Conservation (phyloP, 2,113 vertebrate genomes). For the Notarius quadriscutis region DNA sequence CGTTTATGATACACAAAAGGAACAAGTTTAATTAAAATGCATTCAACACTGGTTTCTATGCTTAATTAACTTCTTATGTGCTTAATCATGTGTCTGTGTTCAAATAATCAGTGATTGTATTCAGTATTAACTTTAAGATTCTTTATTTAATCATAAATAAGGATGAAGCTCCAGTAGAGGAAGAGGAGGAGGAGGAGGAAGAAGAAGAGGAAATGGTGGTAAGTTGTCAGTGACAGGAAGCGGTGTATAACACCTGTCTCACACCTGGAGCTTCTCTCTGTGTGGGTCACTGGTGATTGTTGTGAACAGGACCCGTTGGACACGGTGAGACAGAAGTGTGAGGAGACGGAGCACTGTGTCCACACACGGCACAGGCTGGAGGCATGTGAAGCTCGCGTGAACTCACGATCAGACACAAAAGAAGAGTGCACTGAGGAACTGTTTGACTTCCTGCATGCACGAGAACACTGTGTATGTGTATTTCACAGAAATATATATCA, state of each 20-base stretch:
- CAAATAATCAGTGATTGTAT: not conserved
- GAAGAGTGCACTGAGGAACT: constrained; percentile 95
- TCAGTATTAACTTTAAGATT: not conserved
- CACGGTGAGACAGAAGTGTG: constrained; percentile 81
- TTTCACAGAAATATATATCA: not conserved
- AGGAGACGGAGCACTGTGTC: constrained; percentile 79
- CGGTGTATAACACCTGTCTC: not conserved
- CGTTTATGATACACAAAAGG: not conserved
- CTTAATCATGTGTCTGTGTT: not conserved
- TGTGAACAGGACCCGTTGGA: constrained; percentile 82
- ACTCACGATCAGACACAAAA: constrained; percentile 76
- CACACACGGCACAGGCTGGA: constrained; percentile 80
- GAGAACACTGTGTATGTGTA: constrained; percentile 90
- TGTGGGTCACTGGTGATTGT: not conserved
- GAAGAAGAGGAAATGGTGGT: constrained; percentile 75
- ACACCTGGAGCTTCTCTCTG: not conserved
- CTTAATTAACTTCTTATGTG: not conserved
- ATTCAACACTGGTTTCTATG: not conserved
- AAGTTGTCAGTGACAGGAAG: constrained; percentile 42
- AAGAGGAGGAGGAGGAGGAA: constrained; percentile 27
- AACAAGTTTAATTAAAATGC: not conserved
- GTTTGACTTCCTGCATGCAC: constrained; percentile 91
- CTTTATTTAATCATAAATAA: not conserved
- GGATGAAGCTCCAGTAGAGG: not conserved
- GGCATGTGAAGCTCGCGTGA: constrained; percentile 80